Base-by-base conservation (phyloP, 2,113 vertebrate genomes). In the Fregetta grallaria region DNA sequence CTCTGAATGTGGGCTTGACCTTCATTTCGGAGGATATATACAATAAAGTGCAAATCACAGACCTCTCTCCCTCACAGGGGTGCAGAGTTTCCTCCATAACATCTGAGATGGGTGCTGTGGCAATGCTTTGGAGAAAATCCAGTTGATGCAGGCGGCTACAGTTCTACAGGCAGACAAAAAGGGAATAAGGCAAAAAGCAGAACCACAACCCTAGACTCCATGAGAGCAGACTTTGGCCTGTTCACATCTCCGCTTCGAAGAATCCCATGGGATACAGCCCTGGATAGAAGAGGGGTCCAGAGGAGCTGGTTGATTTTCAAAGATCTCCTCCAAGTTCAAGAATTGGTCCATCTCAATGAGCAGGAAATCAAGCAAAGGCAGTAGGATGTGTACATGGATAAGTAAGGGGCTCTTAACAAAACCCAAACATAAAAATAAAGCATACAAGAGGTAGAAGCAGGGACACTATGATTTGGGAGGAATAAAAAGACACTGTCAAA, bases 381-480 rank as follows among this genome's bases (percentile, higher is more conserved):
- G 23, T 30, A 40, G 25, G 18, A 68, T 47, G 25, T 3, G 9
- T 59, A 12, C 21, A 34, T 38, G 16, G 7, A 42, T 56, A 67
- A 67, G 47, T 50, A 66, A 72, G 15, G 6, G 7, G 2, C 5
- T 77, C 14, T 47, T 63, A 45, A 47, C 20, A 52, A 88, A 76
- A 52, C 8, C 15, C 5, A 44, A 23, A n/a, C 4, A 5, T 36
- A 72, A 80, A 87, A 75, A 45, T 62, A 47, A 66, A 88, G 6
- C 13, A n/a, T 52, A 45, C 10, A 45, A 61, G 11, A 34, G 12
- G 53, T 14, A 7, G 11, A 58, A 17, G 2, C 16, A 88, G 26
- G 26, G 15, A 49, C 0, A 0, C 38, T 34, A 26, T 22, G 7
- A 36, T 21, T 79, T 85, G 25, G 16, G 11, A 56, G 29, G 34